These are phyloP conservation scores for Monochamus alternatus DNA, from an alignment of 2,888 invertebrate species.

Conservation along the genomic window DNA sequence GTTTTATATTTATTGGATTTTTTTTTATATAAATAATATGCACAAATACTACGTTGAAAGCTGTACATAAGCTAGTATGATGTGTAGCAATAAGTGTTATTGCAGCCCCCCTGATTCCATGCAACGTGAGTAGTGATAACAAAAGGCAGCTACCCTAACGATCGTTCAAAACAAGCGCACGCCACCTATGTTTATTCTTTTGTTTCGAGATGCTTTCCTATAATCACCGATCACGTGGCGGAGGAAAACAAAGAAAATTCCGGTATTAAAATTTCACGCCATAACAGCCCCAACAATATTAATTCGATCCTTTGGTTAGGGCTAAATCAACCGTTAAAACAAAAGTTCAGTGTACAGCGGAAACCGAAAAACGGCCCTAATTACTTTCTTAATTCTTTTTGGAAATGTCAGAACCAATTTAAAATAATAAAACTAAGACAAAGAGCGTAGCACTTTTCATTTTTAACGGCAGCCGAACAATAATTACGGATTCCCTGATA, in stretches of 20 bases:
- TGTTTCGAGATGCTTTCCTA: conserved; percentile 56
- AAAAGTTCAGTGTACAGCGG: conserved; percentile 65
- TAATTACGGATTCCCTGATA: conserved; percentile 69
- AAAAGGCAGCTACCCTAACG: conserved; percentile 45
- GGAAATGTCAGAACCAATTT: conserved; percentile 64
- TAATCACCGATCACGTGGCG: conserved; percentile 53
- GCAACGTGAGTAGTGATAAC: conserved; percentile 44
- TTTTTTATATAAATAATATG: too few relatives aligned
- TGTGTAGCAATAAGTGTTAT: conserved; percentile 46
- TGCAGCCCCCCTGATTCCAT: conserved; percentile 42
- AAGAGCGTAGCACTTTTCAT: conserved; percentile 66
- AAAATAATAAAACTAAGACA: conserved; percentile 63
- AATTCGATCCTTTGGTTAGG: conserved; percentile 57
- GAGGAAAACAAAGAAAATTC: conserved; percentile 22
- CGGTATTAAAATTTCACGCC: conserved; percentile 20
- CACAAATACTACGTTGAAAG: neutral
- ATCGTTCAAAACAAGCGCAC: conserved; percentile 45
- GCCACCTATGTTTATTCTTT: conserved; percentile 50
- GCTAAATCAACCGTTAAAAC: conserved; percentile 67
- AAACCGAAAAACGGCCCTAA: conserved; percentile 65
- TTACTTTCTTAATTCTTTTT: conserved; percentile 67
- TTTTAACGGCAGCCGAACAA: conserved; percentile 65
- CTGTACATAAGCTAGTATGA: neutral
- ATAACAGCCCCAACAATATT: conserved; percentile 32
- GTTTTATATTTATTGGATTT: too few relatives aligned